Evolutionary conservation across 2,797 vertebrate genomes (phyloP), one percentile per base, ranked within the genome.

Genomic region (Pangasius larnaudii): DNA sequence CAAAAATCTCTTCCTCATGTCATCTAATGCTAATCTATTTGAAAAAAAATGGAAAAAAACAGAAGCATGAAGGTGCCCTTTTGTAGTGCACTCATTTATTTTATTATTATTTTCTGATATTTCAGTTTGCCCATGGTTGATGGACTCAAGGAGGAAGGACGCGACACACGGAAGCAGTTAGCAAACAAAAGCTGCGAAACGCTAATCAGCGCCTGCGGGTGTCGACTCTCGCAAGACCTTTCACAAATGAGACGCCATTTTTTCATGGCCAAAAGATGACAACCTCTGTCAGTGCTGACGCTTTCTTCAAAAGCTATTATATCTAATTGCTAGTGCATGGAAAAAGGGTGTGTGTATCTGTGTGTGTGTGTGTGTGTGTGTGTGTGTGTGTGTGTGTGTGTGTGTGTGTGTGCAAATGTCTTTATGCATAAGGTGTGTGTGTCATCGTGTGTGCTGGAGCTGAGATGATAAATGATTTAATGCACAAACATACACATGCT

Each of bases 41-140:
- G 85, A 33, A n/a, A 39, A 39, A 19, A n/a, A 42, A 5, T 5
- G 5, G 8, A 46, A 39, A 53, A 18, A 33, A 39, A 22, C 3
- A n/a, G 10, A 42, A 39, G 33, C 56, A 33, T 78, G 61, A 86
- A 88, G 81, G 9, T 65, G 42, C 24, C 67, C 18, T 67, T 86
- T 88, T 69, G 46, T 67, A 79, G 61, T 53, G 61, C 39, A 49
- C 59, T 27, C 22, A 59, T 63, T 27, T 51, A 51, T 42, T 65
- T 42, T 51, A 13, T 39, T 39, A 39, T 71, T 71, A 71, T 27
- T 59, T 58, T 63, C n/a, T 33, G 30, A 77, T 59, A 58, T 87
- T 91, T 91, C 75, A 80, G 84, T 88, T 89, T 85, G 39, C 36
- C 2, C 72, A 27, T 6, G 42, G 46, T 56, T 85, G 83, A 80